A percentile compares a stretch with the other conserved stretches of the same genome.
These are phyloP conservation scores for Morinoia aosen DNA, from an alignment of 2,888 invertebrate species.

Conservation along the genomic window DNA sequence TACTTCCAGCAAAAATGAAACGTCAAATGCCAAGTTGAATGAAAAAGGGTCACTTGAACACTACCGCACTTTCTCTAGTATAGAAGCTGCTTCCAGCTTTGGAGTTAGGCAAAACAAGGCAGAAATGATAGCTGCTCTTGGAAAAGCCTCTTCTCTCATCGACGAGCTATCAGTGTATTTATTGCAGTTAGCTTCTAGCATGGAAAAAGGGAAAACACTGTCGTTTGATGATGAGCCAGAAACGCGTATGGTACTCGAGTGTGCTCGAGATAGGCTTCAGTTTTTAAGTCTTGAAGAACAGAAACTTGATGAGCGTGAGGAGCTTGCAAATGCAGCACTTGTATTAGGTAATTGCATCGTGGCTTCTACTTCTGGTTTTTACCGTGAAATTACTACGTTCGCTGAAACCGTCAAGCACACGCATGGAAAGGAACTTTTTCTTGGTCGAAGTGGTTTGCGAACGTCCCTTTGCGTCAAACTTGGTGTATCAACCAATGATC, in stretches of 20 bases:
- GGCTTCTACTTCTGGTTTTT: neutral
- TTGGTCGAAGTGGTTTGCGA: neutral
- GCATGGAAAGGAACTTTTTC: neutral
- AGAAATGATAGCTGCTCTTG: neutral
- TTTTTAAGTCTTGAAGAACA: neutral
- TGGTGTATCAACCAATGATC: neutral
- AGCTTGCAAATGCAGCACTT: neutral
- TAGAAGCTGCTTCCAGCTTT: constrained; percentile 3
- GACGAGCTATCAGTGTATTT: neutral
- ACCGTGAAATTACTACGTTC: neutral
- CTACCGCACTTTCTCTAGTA: neutral
- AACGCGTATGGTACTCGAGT: neutral
- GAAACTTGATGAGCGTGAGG: neutral
- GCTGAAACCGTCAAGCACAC: neutral
- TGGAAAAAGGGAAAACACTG: neutral
- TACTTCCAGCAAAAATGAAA: neutral
- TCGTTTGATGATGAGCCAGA: neutral
- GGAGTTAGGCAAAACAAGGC: neutral
- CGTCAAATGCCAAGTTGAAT: neutral
- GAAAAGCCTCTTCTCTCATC: neutral
- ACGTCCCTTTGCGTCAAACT: neutral
- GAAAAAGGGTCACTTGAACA: neutral
- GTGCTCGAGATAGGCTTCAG: neutral
- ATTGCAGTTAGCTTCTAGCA: neutral
- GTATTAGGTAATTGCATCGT: neutral